phyloP scores from a whole-genome alignment of 2,888 invertebrate genomes.

The Nomada fucata region DNA sequence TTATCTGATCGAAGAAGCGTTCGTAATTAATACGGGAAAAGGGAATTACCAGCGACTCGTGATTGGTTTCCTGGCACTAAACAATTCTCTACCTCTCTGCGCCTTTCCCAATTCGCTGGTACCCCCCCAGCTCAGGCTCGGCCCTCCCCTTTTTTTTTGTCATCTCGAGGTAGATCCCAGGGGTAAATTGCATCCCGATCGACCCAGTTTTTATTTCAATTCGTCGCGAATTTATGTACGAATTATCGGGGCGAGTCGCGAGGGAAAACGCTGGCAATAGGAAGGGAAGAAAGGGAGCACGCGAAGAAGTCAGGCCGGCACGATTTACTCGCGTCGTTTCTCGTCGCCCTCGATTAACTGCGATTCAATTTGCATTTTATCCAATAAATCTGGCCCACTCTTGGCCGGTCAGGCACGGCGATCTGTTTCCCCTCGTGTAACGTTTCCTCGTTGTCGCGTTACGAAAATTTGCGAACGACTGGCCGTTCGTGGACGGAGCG shows the following conservation, averaged over 20 bases:
- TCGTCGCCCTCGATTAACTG: conserved; percentile 72
- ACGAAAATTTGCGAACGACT: not conserved
- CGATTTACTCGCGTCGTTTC: conserved; percentile 69
- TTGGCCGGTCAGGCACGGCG: conserved; percentile 18
- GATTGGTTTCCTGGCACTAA: conserved; percentile 60
- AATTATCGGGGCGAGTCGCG: conserved; percentile 66
- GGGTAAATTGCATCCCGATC: conserved; percentile 67
- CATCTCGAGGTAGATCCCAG: conserved; percentile 44
- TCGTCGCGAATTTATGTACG: conserved; percentile 73
- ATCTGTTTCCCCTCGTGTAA: conserved; percentile 43
- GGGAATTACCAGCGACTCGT: conserved; percentile 34
- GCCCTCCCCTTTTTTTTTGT: conserved; percentile 14
- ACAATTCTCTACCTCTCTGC: conserved; percentile 40
- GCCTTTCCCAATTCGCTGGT: not conserved
- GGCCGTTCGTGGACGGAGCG: too few relatives aligned
- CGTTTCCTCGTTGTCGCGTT: conserved; percentile 33
- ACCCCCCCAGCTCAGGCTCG: not conserved
- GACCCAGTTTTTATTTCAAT: conserved; percentile 73
- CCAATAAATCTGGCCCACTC: conserved; percentile 69
- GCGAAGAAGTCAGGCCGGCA: conserved; percentile 38
- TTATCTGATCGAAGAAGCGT: conserved; percentile 41
- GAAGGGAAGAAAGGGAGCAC: conserved; percentile 24
- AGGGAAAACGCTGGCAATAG: conserved; percentile 7
- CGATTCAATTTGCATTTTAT: conserved; percentile 79
- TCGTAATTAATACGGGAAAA: conserved; percentile 54